Evolutionary conservation across 2,113 vertebrate genomes (phyloP), one percentile per base, ranked within the genome.

Genomic region (Pogona vitticeps): DNA sequence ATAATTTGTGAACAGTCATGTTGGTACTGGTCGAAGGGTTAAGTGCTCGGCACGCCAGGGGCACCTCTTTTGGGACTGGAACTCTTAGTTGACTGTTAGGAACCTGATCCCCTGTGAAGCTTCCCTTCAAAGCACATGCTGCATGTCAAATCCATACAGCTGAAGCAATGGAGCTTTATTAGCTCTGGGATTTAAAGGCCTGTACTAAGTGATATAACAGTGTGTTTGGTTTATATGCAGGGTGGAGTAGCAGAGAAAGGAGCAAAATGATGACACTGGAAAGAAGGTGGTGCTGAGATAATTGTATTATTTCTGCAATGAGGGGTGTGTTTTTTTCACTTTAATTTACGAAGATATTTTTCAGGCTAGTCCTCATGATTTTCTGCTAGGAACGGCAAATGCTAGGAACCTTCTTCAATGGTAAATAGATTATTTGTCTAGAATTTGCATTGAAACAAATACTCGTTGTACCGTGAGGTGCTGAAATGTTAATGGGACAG

Each of bases 1-100:
- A 97, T 98, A 97, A 97, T 96, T 97, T 97, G 95, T 97, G 97
- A 98, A 97, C 95, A 96, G 96, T 96, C 95, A 96, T 90, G 94
- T 97, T 96, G 95, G 95, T 94, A 71, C 94, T 94, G 95, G 97
- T 97, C 93, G 90, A 97, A 97, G 97, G 96, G 97, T 98, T 98
- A 98, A 98, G 97, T 97, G 97, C 95, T 96, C 95, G 92, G 95
- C 95, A 92, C 90, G 94, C 92, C 84, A 94, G 93, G 97, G 96
- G 94, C 96, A 93, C 92, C 93, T 96, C 96, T 96, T 95, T 82
- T 73, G 96, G 97, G 97, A 97, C 88, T 80, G 91, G 91, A 95
- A 93, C 94, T 96, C 94, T 90, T 92, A 94, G 95, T 93, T 93
- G 94, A 90, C 93, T 95, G 92, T 93, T 95, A 95, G 94, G 95